These are phyloP conservation scores for Podiceps cristatus DNA, from an alignment of 2,113 vertebrate genomes.

Conservation along the genomic window DNA sequence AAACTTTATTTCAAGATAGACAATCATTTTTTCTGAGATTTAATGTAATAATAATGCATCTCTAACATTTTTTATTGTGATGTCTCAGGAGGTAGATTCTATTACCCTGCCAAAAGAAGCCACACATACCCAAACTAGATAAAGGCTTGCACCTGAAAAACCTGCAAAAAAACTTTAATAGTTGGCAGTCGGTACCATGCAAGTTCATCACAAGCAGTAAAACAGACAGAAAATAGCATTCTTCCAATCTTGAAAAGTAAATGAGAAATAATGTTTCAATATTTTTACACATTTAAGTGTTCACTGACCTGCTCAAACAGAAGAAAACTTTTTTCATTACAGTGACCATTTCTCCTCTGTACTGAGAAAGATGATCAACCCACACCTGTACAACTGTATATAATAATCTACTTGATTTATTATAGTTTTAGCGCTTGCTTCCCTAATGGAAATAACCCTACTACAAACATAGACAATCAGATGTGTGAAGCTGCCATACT, in stretches of 20 bases:
- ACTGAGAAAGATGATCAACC: background rate
- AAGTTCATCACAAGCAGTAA: background rate
- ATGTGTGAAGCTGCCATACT: background rate
- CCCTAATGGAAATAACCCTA: constrained; percentile 5
- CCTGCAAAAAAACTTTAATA: background rate
- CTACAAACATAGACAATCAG: background rate
- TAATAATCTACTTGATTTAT: background rate
- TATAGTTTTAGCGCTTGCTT: background rate
- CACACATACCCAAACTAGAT: background rate
- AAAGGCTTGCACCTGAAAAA: background rate
- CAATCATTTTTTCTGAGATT: background rate
- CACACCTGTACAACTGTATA: background rate
- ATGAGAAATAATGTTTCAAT: background rate
- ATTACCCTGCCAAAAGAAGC: background rate
- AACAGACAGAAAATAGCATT: background rate
- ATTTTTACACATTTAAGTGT: background rate
- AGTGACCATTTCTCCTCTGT: background rate
- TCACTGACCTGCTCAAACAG: background rate
- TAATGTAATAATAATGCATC: background rate
- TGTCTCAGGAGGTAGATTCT: background rate
- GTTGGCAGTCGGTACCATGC: background rate
- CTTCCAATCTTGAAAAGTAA: background rate
- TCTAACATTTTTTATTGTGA: background rate
- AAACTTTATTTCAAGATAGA: background rate
- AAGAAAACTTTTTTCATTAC: background rate